Evolutionary conservation across 2,888 invertebrate species (phyloP), one percentile per base, ranked within the genome.

Genomic region (Dioctria rufipes): DNA sequence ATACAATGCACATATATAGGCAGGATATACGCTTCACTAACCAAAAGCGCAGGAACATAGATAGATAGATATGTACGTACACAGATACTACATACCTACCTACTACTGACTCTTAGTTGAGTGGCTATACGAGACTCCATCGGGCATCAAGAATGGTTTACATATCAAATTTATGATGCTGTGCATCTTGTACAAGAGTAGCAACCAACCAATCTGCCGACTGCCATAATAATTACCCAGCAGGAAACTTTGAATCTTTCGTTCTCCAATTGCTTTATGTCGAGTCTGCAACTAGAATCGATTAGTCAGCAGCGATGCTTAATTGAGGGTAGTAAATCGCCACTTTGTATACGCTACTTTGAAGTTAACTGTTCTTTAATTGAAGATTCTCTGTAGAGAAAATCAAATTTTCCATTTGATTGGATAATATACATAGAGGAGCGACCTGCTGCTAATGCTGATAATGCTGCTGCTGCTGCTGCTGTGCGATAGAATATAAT

Each of bases 321-420:
- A 71, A 71, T 71, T 71, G 71, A 54, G 49, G 71, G 71, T 71
- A 54, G 71, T 71, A 54, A 71, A 71, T 71, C 71, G 46, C 54
- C 71, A 54, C 71, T 71, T 49, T 5, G 39, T 25, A 8, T 25
- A 25, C 39, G 11, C 71, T 49, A 13, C 49, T 9, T 42, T 51
- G 43, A 25, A 43, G 69, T 4, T 54, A 71, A 71, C 51, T 54
- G 54, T 51, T 71, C 40, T 51, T 37, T 71, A 71, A 71, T 71
- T 71, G 71, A 40, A 25, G 71, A 54, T 71, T 37, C 42, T 67
- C 71, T 5, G 49, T 11, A 51, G 39, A 39, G 51, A 39, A 54
- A 51, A 51, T 54, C 71, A 71, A 51, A 71, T 71, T 71, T 71
- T 71, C 51, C 51, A 9, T 54, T 37, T 37, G 54, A 71, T 71